Conservation (phyloP, 2,113 vertebrate species). For the Ploceus nigricollis region DNA sequence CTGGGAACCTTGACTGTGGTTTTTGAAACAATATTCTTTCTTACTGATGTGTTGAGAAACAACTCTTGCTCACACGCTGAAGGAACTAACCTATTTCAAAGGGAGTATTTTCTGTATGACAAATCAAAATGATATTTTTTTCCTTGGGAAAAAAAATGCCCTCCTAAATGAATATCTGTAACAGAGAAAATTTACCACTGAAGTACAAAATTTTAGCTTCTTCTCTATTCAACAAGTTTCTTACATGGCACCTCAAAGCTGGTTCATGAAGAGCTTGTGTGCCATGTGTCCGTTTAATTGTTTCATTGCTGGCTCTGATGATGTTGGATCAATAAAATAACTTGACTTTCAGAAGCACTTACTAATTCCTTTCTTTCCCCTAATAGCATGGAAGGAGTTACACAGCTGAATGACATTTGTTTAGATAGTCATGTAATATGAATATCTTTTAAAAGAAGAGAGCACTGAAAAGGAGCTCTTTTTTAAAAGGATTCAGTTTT, state of each 20-base stretch:
- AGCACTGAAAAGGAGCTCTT: not conserved
- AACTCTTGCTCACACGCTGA: not conserved
- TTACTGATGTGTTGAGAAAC: not conserved
- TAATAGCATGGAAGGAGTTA: not conserved
- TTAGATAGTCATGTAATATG: not conserved
- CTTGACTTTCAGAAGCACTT: not conserved
- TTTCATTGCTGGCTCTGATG: not conserved
- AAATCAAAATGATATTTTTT: not conserved
- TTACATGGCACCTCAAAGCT: not conserved
- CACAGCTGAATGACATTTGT: not conserved
- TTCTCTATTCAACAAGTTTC: slow-evolving; percentile 1
- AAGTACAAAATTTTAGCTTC: not conserved
- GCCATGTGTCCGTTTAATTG: not conserved
- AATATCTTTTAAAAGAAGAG: not conserved
- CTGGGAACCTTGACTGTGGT: not conserved
- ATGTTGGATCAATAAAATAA: not conserved
- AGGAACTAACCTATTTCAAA: slow-evolving; percentile 12
- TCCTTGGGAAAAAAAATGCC: not conserved
- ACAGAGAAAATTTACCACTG: not conserved
- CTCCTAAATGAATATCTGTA: not conserved
- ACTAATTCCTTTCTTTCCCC: not conserved
- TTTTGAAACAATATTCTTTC: slow-evolving; percentile 25
- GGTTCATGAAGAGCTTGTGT: not conserved
- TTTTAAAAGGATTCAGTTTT: not conserved
- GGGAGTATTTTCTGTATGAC: not conserved